Percentiles rank a stretch among this genome's conserved stretches.
These are phyloP conservation scores for Sebastes schlegelii DNA, from an alignment of 2,113 vertebrate species.

Conservation along the genomic window DNA sequence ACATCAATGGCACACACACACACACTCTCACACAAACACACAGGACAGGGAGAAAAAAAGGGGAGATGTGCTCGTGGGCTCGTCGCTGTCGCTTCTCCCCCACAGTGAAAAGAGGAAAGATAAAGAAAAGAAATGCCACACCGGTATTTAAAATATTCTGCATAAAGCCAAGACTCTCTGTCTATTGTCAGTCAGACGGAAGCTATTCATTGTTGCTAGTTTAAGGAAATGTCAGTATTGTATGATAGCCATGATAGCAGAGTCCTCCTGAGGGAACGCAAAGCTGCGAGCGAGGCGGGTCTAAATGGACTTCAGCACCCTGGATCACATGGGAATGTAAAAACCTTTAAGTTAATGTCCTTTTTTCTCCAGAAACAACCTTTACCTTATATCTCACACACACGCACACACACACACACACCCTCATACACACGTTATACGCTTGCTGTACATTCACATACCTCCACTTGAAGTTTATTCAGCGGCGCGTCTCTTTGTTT, in stretches of 20 bases:
- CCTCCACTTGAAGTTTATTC: constrained; percentile 81
- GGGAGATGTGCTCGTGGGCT: constrained; percentile 61
- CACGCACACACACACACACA: constrained; percentile 27
- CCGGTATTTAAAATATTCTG: constrained; percentile 86
- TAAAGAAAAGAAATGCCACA: constrained; percentile 70
- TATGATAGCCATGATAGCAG: constrained; percentile 86
- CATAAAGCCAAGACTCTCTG: constrained; percentile 78
- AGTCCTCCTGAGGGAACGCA: constrained; percentile 88
- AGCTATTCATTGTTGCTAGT: constrained; percentile 87
- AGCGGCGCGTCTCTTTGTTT: constrained; percentile 70
- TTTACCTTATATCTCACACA: constrained; percentile 59
- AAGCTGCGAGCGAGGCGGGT: constrained; percentile 68
- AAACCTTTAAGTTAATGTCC: constrained; percentile 59
- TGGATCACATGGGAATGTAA: constrained; percentile 63
- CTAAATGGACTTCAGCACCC: constrained; percentile 62
- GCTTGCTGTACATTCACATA: constrained; percentile 22
- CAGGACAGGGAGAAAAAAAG: constrained; percentile 47
- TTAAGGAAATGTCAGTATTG: constrained; percentile 96
- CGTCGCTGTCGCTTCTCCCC: constrained; percentile 63
- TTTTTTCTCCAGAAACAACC: constrained; percentile 61
- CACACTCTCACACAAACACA: constrained; percentile 30
- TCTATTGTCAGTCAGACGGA: constrained; percentile 79
- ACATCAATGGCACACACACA: constrained; percentile 68
- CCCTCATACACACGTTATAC: constrained; percentile 1
- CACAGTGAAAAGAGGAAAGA: constrained; percentile 68